Conservation (phyloP, 53 echinoderm and acorn worm genomes). For the Stichopus horrens region DNA sequence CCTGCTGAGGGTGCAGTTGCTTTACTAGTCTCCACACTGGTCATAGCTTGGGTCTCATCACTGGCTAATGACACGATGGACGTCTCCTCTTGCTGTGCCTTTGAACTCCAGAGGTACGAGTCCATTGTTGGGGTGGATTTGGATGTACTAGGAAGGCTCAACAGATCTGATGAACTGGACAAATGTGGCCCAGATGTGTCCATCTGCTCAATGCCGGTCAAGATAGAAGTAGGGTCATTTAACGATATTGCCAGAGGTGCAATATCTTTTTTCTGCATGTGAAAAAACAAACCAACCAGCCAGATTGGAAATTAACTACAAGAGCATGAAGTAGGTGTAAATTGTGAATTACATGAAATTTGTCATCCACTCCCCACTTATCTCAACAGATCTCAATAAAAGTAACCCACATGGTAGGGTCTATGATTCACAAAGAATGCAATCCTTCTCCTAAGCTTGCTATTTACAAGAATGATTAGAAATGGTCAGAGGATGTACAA, state of each 20-base stretch:
- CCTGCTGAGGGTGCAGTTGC: not conserved
- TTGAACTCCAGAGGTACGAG: not conserved
- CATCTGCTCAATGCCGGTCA: conserved; percentile 10
- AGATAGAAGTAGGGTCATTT: not conserved
- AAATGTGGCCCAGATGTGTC: not conserved
- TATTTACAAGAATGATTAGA: too few relatives aligned
- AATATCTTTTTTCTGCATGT: not conserved
- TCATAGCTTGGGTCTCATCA: not conserved
- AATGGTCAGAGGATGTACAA: too few relatives aligned
- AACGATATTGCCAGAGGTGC: not conserved
- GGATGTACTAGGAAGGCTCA: conserved; percentile 17
- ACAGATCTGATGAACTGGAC: not conserved
- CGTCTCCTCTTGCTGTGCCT: not conserved
- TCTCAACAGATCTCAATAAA: too few relatives aligned
- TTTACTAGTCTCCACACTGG: not conserved
- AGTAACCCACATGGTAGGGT: too few relatives aligned
- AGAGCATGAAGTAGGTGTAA: too few relatives aligned
- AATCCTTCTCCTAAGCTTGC: too few relatives aligned
- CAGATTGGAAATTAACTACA: too few relatives aligned
- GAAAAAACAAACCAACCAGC: not conserved
- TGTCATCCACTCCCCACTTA: too few relatives aligned
- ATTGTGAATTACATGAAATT: too few relatives aligned
- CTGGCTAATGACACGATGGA: not conserved
- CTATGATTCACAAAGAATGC: too few relatives aligned
- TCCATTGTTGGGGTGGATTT: not conserved